Percentiles rank a stretch among this genome's conserved stretches.
Conservation (phyloP, 2,113 vertebrate species). For the Elephas maximus region DNA sequence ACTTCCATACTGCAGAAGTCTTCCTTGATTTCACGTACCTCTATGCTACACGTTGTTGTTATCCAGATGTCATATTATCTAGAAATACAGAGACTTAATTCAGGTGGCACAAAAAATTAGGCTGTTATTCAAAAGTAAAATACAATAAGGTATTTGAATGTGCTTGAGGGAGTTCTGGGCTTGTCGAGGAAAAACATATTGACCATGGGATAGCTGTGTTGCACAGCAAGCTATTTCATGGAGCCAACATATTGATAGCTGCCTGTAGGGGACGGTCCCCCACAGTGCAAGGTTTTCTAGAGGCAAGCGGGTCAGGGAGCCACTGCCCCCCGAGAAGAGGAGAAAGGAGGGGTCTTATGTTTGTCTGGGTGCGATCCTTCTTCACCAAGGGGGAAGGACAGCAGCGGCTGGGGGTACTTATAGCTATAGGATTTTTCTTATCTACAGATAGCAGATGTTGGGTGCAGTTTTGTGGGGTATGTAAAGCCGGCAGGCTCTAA, state of each 20-base stretch:
- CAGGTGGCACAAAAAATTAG: background rate
- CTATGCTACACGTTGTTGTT: background rate
- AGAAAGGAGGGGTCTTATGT: too few species aligned
- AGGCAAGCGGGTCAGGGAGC: too few species aligned
- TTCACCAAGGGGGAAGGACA: background rate
- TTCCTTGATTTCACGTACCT: background rate
- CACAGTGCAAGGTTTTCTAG: too few species aligned
- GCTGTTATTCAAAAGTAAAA: slow-evolving; percentile 31
- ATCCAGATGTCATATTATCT: background rate
- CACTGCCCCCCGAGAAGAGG: too few species aligned
- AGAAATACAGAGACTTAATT: background rate
- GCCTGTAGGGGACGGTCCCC: too few species aligned
- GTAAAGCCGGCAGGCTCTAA: background rate
- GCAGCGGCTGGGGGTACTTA: background rate
- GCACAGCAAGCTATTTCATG: too few species aligned
- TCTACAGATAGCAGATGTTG: background rate
- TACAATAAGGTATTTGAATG: background rate
- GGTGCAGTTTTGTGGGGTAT: background rate
- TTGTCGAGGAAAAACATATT: too few species aligned
- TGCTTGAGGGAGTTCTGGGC: too few species aligned
- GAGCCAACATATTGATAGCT: too few species aligned
- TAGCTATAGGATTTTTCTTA: background rate
- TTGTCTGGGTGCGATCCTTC: too few species aligned
- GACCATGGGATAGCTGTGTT: too few species aligned
- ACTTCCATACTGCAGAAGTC: background rate